Base-by-base conservation (phyloP, 1,140 invertebrate species). In the Lordiphosa mommai region DNA sequence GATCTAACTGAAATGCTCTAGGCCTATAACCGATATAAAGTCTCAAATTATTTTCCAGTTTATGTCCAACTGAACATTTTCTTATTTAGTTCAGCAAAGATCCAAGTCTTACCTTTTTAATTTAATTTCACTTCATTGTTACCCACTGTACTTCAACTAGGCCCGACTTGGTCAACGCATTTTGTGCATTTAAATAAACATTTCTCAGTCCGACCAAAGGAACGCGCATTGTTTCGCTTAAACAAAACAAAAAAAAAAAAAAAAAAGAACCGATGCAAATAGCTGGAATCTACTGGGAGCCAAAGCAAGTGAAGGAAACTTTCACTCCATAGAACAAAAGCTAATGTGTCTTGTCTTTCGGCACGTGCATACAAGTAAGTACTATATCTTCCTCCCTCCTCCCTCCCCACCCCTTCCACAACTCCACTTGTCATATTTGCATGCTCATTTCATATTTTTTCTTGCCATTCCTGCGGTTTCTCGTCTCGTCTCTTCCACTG, bases 131-230 rank as follows among this genome's bases (percentile, higher is more conserved):
- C 16, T 17, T 17, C 16, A 17, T 2, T 17, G 16, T 17, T 4
- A 5, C 3, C 23, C n/a, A 66, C 63, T 50, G 61, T 56, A 30
- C 43, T 44, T 49, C 20, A 23, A 23, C 44, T 67, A 67, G 63
- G 41, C 56, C 37, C 7, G 27, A 48, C 47, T 47, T 47, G 53
- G 43, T 17, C 41, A 76, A 84, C 77, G 77, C 77, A 84, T 84
- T 84, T 84, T 72, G 57, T 67, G 79, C 72, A 82, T 84, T 84
- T 84, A 84, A 84, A 84, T 84, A 84, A 84, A 77, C 79, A 84
- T 84, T 84, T 82, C 60, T 61, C 76, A 72, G 68, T 56, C 13
- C 43, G n/a, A 36, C 16, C 33, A 50, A 50, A 48, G 43, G 33
- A 53, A 71, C 38, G 55, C 43, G 51, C 73, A 79, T 80, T 82